Base-by-base conservation (phyloP, 2,113 vertebrate species). In the Misgurnus anguillicaudatus region DNA sequence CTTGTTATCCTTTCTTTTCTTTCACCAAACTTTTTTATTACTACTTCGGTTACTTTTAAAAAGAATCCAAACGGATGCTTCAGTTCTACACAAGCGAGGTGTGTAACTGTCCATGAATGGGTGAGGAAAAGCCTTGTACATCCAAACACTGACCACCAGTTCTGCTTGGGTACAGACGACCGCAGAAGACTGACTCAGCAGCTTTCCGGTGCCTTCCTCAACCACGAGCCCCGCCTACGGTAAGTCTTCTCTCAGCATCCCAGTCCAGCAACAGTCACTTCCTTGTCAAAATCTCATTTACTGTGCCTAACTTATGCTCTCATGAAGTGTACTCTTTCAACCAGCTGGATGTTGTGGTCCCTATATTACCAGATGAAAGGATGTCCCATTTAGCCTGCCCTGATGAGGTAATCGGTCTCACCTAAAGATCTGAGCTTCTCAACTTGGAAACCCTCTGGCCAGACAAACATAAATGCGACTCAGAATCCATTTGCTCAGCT, bases 311-410 rank as follows among this genome's bases (percentile, higher is more conserved):
- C 9, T 69, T 60, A 8, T 66, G 45, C 60, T 75, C 38, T 39
- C 47, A 5, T 67, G 57, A 55, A 61, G 31, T 51, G 60, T 47
- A 36, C 65, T 36, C 51, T 69, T 72, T 57, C 60, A 80, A 47
- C 51, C 60, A 51, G 47, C 64, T 75, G 38, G 66, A 61, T 68
- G 71, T 70, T 69, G 47, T 73, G 67, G 48, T 38, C 63, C 39
- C 11, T 13, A 21, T 71, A 19, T 64, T 71, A 61, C 39, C 58
- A 78, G 80, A 82, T 84, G 64, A 84, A 82, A 78, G 69, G 69
- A 67, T 66, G 21, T 41, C 55, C 60, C 38, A 72, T 76, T 72
- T 53, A 38, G 19, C 69, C 68, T n/a, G n/a, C n/a, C n/a, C n/a
- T 45, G 70, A 79, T 47, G 66, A 62, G 51, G 42, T 57, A 61